Evolutionary conservation across 2,888 invertebrate species (phyloP).

Genomic region (Thereva nobilitata): DNA sequence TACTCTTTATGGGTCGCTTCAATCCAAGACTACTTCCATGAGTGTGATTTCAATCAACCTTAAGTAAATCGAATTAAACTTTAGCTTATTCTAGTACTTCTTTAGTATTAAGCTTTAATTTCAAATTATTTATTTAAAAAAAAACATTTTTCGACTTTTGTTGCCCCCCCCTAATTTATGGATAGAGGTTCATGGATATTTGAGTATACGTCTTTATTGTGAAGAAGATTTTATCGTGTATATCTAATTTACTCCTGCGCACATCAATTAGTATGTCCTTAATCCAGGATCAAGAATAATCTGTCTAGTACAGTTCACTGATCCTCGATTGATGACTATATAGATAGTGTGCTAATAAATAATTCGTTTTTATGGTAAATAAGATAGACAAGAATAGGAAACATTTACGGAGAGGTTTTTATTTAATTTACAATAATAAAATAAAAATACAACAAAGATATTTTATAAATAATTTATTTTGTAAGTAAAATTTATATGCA

Average conservation of each 20-base stretch:
- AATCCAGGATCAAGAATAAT: slow-evolving; percentile 18
- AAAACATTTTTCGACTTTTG: background rate
- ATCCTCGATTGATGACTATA: slow-evolving; percentile 26
- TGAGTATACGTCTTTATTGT: too few species aligned
- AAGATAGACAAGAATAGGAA: slow-evolving; percentile 7
- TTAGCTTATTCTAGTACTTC: slow-evolving; percentile 26
- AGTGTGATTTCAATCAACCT: background rate
- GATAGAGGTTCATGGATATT: background rate
- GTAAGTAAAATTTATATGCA: too few species aligned
- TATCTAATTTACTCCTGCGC: slow-evolving; percentile 3
- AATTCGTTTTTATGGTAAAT: slow-evolving; percentile 23
- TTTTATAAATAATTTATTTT: too few species aligned
- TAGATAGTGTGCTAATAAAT: slow-evolving; percentile 5
- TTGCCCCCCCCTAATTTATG: background rate
- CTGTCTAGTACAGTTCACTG: background rate
- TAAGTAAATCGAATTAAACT: background rate
- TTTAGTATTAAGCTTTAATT: slow-evolving; percentile 9
- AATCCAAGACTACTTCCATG: slow-evolving; percentile 80
- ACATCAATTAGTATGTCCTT: slow-evolving; percentile 14
- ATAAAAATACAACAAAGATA: too few species aligned
- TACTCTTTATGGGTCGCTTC: slow-evolving; percentile 85
- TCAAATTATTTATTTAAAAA: slow-evolving; percentile 28
- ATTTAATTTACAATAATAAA: too few species aligned
- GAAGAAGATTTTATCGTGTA: background rate
- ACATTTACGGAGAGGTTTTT: too few species aligned